These are phyloP conservation scores for Nemapogon koenigi DNA, from an alignment of 2,888 invertebrate genomes.

Conservation along the genomic window DNA sequence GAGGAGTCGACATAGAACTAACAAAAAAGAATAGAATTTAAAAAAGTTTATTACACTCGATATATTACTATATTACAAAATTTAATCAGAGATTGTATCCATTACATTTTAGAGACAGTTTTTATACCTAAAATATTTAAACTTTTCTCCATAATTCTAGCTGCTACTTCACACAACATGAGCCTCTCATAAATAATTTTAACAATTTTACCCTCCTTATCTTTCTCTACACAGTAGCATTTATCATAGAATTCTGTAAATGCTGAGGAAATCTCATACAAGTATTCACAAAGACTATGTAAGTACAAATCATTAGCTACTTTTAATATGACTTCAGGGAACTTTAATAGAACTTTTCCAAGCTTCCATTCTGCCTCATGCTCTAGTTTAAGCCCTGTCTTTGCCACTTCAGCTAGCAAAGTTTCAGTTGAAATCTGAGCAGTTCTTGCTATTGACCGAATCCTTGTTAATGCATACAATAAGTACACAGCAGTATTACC, in stretches of 20 bases:
- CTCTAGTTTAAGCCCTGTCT: constrained; percentile 69
- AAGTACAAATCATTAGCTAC: constrained; percentile 82
- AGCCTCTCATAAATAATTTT: constrained; percentile 88
- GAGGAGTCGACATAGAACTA: too few relatives aligned
- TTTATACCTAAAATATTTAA: constrained; percentile 91
- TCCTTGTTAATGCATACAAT: constrained; percentile 92
- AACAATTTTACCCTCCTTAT: constrained; percentile 78
- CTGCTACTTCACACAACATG: constrained; percentile 91
- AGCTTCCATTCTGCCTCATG: constrained; percentile 96
- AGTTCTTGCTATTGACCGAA: constrained; percentile 86
- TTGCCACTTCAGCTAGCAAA: constrained; percentile 66
- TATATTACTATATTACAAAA: too few relatives aligned
- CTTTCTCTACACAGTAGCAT: constrained; percentile 97
- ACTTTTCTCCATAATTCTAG: constrained; percentile 83
- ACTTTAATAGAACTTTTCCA: constrained; percentile 83
- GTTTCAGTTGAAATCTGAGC: constrained; percentile 72
- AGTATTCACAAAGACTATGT: constrained; percentile 92
- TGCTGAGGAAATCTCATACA: constrained; percentile 91
- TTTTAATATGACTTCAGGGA: constrained; percentile 85
- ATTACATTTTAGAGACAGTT: constrained; percentile 91
- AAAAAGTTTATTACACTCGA: too few relatives aligned
- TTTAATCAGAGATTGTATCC: too few relatives aligned
- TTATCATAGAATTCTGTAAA: constrained; percentile 98
- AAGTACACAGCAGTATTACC: constrained; percentile 99
- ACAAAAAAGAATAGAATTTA: too few relatives aligned